Conservation (phyloP, 2,888 invertebrate genomes). For the Dexiosoma caninum region DNA sequence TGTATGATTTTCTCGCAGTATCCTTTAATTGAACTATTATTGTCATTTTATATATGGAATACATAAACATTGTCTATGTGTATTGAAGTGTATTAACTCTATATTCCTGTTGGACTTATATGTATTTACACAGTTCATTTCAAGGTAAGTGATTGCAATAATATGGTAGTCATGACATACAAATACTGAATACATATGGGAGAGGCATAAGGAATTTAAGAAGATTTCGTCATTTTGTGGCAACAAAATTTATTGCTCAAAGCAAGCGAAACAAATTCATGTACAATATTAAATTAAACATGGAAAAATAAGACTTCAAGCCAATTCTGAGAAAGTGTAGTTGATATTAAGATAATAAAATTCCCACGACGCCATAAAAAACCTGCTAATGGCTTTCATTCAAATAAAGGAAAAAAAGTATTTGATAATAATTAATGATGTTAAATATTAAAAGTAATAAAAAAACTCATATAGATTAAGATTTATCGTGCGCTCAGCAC, state of each 20-base stretch:
- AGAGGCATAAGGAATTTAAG: neutral
- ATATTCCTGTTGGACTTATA: neutral
- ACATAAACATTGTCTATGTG: neutral
- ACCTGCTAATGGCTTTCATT: neutral
- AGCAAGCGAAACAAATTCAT: neutral
- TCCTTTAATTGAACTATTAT: neutral
- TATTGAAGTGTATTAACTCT: neutral
- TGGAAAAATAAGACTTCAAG: neutral
- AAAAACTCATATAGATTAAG: neutral
- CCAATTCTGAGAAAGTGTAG: neutral
- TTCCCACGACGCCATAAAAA: neutral
- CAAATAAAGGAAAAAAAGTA: neutral
- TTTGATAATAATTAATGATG: neutral
- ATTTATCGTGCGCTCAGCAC: neutral
- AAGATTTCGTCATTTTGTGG: neutral
- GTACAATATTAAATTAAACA: neutral
- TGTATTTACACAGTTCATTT: neutral
- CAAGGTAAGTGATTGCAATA: constrained; percentile 5
- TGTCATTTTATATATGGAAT: neutral
- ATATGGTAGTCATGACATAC: neutral
- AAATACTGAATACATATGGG: neutral
- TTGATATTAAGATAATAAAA: neutral
- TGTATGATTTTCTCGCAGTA: neutral
- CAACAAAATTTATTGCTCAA: neutral
- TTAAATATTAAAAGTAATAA: neutral